These are phyloP conservation scores for Charaxes varanes DNA, from an alignment of 1,140 invertebrate species.

Conservation along the genomic window DNA sequence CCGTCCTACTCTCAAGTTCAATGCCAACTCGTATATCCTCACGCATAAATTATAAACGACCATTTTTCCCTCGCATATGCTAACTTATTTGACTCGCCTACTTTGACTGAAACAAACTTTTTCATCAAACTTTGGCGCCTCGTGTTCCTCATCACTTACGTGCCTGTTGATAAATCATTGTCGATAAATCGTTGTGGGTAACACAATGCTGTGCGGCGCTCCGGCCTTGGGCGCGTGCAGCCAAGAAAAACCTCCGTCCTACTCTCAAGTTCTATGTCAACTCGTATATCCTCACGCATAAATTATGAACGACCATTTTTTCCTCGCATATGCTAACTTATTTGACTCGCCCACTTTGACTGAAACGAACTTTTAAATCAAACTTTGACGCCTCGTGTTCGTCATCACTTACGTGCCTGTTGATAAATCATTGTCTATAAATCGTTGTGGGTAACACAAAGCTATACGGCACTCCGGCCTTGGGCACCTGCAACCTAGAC, in stretches of 20 bases:
- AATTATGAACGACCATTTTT: slow-evolving; percentile 29
- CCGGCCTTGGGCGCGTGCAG: slow-evolving; percentile 60
- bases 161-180: too few relatives aligned
- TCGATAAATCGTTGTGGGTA: slow-evolving; percentile 68
- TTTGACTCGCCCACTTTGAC: too few relatives aligned
- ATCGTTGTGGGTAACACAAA: slow-evolving; percentile 65
- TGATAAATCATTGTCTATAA: too few relatives aligned
- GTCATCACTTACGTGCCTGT: too few relatives aligned
- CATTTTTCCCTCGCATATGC: too few relatives aligned
- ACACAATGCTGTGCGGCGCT: slow-evolving; percentile 56
- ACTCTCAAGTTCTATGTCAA: slow-evolving; percentile 68
- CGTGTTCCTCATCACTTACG: too few relatives aligned
- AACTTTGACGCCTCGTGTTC: too few relatives aligned
- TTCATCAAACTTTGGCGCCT: too few relatives aligned
- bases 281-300: slow-evolving; percentile 31
- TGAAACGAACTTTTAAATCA: too few relatives aligned
- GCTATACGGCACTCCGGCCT: slow-evolving; percentile 55
- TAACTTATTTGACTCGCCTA: too few relatives aligned
- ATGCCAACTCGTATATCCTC: slow-evolving; percentile 46
- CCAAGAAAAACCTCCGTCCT: slow-evolving; percentile 60
- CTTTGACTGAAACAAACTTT: too few relatives aligned
- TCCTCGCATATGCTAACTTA: too few relatives aligned
- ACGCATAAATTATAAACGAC: slow-evolving; percentile 30
- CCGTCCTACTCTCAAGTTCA: slow-evolving; percentile 62
- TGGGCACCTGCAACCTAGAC: slow-evolving; percentile 60